Evolutionary conservation across 2,888 invertebrate species (phyloP).

Genomic region (Idaea dimidiata): DNA sequence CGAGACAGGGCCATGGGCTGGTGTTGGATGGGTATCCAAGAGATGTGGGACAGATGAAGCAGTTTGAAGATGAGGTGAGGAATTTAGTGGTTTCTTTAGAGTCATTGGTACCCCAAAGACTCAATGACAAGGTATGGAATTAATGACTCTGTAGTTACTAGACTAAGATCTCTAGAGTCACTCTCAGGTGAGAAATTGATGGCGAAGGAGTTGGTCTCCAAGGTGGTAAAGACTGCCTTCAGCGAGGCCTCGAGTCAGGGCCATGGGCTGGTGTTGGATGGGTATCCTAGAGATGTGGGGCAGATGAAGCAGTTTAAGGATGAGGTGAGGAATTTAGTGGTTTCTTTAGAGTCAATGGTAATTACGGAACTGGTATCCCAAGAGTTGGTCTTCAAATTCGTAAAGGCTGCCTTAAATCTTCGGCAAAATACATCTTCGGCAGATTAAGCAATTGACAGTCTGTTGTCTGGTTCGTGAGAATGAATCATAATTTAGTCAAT

Average conservation of each 20-base stretch:
- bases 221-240: conserved; percentile 86
- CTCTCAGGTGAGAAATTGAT: conserved; percentile 91
- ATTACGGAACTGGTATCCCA: conserved; percentile 91
- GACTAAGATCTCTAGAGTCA: too few species aligned
- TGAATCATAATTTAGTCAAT: too few species aligned
- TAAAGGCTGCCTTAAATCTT: conserved; percentile 89
- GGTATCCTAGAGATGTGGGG: conserved; percentile 94
- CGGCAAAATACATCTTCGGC: too few species aligned
- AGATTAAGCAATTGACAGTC: too few species aligned
- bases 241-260: conserved; percentile 76
- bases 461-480: too few species aligned
- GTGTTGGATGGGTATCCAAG: conserved; percentile 97
- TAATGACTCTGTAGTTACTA: too few species aligned
- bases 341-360: conserved; percentile 57
- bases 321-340: conserved; percentile 82
- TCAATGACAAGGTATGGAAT: too few species aligned
- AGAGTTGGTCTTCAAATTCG: conserved; percentile 88
- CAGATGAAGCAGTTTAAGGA: conserved; percentile 94
- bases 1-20: conserved; percentile 86
- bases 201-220: conserved; percentile 88
- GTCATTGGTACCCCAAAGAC: too few species aligned
- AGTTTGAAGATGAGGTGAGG: conserved; percentile 93
- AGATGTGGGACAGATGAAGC: conserved; percentile 91
- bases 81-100: background rate
- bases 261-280: conserved; percentile 94